phyloP scores from a whole-genome alignment of 1,140 invertebrate species.

The Drosophila nannoptera region DNA sequence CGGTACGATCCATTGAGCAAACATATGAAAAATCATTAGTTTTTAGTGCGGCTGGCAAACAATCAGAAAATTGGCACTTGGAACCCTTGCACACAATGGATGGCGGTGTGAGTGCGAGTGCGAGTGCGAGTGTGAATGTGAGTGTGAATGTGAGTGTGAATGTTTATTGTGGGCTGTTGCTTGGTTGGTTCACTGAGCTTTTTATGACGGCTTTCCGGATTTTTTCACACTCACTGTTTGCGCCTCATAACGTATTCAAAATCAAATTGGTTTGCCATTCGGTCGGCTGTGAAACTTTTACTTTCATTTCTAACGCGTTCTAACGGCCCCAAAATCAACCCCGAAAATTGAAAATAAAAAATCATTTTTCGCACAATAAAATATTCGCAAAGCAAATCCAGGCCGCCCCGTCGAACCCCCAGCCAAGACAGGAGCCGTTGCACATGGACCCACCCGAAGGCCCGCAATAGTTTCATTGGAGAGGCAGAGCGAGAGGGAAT shows the following conservation, averaged over 20 bases:
- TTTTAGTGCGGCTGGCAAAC: slow-evolving; percentile 74
- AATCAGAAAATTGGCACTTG: slow-evolving; percentile 74
- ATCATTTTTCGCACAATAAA: slow-evolving; percentile 79
- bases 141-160: slow-evolving; percentile 3
- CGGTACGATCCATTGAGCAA: slow-evolving; percentile 68
- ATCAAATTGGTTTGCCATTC: slow-evolving; percentile 72
- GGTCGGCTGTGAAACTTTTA: slow-evolving; percentile 60
- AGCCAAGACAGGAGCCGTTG: slow-evolving; percentile 16
- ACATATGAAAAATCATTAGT: slow-evolving; percentile 78
- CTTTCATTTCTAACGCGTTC: slow-evolving; percentile 56
- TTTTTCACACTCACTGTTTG: slow-evolving; percentile 74
- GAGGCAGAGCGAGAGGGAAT: slow-evolving; percentile 32
- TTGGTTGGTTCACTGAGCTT: slow-evolving; percentile 11
- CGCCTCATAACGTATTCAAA: slow-evolving; percentile 77
- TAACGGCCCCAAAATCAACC: slow-evolving; percentile 35
- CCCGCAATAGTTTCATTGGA: slow-evolving; percentile 40
- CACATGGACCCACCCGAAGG: slow-evolving; percentile 19
- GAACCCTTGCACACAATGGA: slow-evolving; percentile 59
- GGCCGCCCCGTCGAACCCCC: slow-evolving; percentile 7
- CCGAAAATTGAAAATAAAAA: slow-evolving; percentile 77
- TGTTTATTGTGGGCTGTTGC: slow-evolving; percentile 46
- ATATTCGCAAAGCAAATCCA: slow-evolving; percentile 53
- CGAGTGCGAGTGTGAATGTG: not conserved
- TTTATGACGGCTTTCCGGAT: slow-evolving; percentile 67
- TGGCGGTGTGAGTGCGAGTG: not conserved